Evolutionary conservation across 2,113 vertebrate genomes (phyloP), one percentile per base, ranked within the genome.

Genomic region (Petroica traversi): DNA sequence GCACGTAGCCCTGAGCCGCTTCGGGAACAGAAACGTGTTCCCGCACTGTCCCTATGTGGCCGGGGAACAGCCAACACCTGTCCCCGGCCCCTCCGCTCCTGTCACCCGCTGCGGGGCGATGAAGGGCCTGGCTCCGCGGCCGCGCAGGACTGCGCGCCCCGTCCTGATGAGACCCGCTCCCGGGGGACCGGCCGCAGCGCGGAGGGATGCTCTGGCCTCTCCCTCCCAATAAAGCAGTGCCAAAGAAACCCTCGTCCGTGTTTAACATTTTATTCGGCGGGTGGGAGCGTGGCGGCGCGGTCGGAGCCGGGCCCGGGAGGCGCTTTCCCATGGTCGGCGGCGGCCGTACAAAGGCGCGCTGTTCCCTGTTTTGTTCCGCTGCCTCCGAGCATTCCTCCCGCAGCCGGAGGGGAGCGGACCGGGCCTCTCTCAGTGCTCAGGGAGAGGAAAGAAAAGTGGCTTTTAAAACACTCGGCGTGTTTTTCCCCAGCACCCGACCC

Each of bases 281-380:
- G 19, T 88, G 97, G 96, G 98, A 96, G 95, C 40, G 90, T 95
- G 71, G 95, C 97, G 95, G 96, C 96, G 83, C 97, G 96, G 94
- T 84, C 93, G 97, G 93, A 98, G 97, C 95, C 96, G 98, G 97
- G 98, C 98, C 96, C 98, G 98, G 98, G 98, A 98, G 97, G 95
- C 87, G 52, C 97, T 97, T 98, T 97, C 97, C 97, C 98, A 97
- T 96, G 98, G 98, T 97, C 97, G 96, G 98, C 98, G 97, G 96
- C 97, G 97, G 98, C 98, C 93, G 98, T 93, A 99, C 99, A 99
- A 99, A 98, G 98, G 95, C 98, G 98, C 98, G 99, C 98, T 99
- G 98, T 99, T 98, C 98, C 91, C 98, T 96, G 96, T 97, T 98
- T 98, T 98, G 98, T 98, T 97, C 97, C 97, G 87, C 97, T 97